A percentile compares a stretch with the other conserved stretches of the same genome.
These are phyloP conservation scores for Scolanthus callimorphus DNA, from an alignment of 92 coral and sea anemone genomes.

Conservation along the genomic window DNA sequence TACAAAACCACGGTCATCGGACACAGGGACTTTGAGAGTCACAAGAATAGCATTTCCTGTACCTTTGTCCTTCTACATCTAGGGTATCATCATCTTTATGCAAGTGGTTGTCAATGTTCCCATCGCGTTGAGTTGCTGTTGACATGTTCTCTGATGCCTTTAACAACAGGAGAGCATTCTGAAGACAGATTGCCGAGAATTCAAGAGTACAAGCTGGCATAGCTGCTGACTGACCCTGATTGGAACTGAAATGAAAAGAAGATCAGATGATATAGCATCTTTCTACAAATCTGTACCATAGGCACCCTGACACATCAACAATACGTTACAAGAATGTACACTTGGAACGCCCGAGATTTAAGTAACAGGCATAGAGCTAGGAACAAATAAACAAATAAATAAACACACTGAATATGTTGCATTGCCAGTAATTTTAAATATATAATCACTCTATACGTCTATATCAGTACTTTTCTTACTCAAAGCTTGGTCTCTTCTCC, in stretches of 20 bases:
- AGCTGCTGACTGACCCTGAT: constrained; percentile 89
- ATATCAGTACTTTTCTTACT: not conserved
- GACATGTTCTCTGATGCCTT: constrained; percentile 34
- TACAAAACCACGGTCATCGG: no score
- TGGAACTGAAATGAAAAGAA: constrained; percentile 22
- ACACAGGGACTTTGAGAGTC: no score
- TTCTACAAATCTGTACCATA: not conserved
- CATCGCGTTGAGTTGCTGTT: constrained; percentile 41
- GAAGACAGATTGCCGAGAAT: constrained; percentile 89
- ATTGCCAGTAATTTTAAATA: no score
- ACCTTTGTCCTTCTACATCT: constrained; percentile 56
- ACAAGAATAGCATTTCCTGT: no score
- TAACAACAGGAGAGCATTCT: constrained; percentile 84
- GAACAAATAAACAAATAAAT: no score
- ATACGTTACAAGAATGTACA: no score
- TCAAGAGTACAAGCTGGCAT: constrained; percentile 99
- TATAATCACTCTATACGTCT: no score
- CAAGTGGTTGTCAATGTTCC: constrained; percentile 42
- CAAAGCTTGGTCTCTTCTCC: constrained; percentile 31
- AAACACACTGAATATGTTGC: no score
- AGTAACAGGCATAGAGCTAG: no score
- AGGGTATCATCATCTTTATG: constrained; percentile 51
- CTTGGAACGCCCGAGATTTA: no score
- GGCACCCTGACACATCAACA: no score
- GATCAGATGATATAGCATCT: not conserved